A percentile compares a stretch with the other conserved stretches of the same genome.
Conservation (phyloP, 2,888 invertebrate species). For the Pogonocherus hispidulus region DNA sequence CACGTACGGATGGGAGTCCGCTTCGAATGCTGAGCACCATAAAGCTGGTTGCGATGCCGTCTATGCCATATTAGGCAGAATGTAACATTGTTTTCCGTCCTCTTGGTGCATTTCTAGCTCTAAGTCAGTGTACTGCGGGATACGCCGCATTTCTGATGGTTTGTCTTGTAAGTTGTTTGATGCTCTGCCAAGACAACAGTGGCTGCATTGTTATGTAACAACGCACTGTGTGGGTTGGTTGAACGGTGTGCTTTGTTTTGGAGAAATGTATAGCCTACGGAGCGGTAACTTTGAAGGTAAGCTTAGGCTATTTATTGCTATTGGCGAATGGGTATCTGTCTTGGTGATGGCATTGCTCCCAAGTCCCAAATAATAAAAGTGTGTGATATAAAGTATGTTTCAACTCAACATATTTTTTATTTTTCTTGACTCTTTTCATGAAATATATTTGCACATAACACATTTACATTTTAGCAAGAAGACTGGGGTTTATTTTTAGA, state of each 20-base stretch:
- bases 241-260: slow-evolving; percentile 18
- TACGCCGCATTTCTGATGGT: slow-evolving; percentile 33
- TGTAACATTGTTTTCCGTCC: slow-evolving; percentile 61
- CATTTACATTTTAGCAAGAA: not conserved
- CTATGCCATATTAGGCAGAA: slow-evolving; percentile 62
- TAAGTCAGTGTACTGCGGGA: slow-evolving; percentile 51
- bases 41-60: slow-evolving; percentile 53
- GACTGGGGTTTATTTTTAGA: not conserved
- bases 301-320: not conserved
- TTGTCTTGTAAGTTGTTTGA: slow-evolving; percentile 14
- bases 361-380: not conserved
- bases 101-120: slow-evolving; percentile 44
- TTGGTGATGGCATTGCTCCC: not conserved
- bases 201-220: slow-evolving; percentile 7
- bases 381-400: too few species aligned
- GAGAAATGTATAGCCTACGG: slow-evolving; percentile 5
- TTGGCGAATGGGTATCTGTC: not conserved
- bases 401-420: too few species aligned
- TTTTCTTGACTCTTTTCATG: too few species aligned
- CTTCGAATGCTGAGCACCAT: slow-evolving; percentile 53
- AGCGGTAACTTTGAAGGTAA: slow-evolving; percentile 16
- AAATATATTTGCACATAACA: too few species aligned
- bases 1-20: slow-evolving; percentile 49
- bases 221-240: slow-evolving; percentile 12
- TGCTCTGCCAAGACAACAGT: slow-evolving; percentile 3